These are phyloP conservation scores for Drosophila albomicans DNA, from an alignment of 1,140 invertebrate species.

Conservation along the genomic window DNA sequence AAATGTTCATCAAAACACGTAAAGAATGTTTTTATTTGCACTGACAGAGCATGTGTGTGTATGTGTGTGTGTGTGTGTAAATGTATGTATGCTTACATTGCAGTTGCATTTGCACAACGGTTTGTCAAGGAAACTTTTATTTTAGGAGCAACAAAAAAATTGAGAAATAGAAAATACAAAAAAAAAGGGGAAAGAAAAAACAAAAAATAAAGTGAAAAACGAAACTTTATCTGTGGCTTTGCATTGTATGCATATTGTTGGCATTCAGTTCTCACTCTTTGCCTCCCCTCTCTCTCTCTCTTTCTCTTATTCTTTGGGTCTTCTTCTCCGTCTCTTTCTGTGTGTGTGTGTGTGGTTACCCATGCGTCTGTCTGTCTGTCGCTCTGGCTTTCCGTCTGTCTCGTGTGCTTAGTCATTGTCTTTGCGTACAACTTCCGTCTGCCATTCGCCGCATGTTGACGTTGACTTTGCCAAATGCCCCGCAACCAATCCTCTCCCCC, in stretches of 20 bases:
- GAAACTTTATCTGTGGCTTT: slow-evolving; percentile 67
- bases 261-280: slow-evolving; percentile 8
- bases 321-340: slow-evolving; percentile 1
- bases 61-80: slow-evolving; percentile 22
- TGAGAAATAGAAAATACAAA: slow-evolving; percentile 26
- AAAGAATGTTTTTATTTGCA: slow-evolving; percentile 62
- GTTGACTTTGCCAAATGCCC: slow-evolving; percentile 54
- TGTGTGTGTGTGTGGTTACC: slow-evolving; percentile 32
- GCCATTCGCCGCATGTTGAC: slow-evolving; percentile 62
- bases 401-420: slow-evolving; percentile 69
- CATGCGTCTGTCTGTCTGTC: slow-evolving; percentile 29
- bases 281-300: neutral
- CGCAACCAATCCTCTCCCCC: slow-evolving; percentile 5
- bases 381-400: slow-evolving; percentile 21
- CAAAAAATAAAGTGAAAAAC: slow-evolving; percentile 26
- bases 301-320: neutral
- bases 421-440: slow-evolving; percentile 72
- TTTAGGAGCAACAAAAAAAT: slow-evolving; percentile 3
- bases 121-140: slow-evolving; percentile 48
- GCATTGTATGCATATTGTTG: slow-evolving; percentile 68
- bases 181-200: slow-evolving; percentile 27
- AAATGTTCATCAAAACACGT: slow-evolving; percentile 56
- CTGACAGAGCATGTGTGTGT: slow-evolving; percentile 30
- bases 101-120: slow-evolving; percentile 49
- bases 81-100: slow-evolving; percentile 32